Percentiles rank a stretch among this genome's conserved stretches.
These are phyloP conservation scores for Drosophila kanapiae DNA, from an alignment of 1,140 invertebrate genomes.

Conservation along the genomic window DNA sequence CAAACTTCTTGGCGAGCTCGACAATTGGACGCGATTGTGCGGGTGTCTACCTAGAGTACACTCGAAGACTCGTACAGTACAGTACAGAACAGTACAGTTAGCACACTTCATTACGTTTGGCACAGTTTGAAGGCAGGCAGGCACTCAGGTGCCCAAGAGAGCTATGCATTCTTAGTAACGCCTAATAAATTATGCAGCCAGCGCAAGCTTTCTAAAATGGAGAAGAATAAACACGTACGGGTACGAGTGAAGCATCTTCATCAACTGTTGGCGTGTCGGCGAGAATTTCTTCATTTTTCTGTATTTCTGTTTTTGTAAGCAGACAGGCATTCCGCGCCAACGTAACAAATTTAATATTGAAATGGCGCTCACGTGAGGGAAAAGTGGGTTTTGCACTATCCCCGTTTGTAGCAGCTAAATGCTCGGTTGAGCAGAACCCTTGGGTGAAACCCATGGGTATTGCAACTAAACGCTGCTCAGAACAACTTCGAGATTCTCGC, in stretches of 20 bases:
- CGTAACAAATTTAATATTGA: conserved; percentile 41
- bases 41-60: conserved; percentile 16
- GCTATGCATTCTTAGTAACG: conserved; percentile 62
- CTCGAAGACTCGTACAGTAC: background rate
- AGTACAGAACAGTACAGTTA: conserved; percentile 29
- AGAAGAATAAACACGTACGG: conserved; percentile 23
- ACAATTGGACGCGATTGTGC: conserved; percentile 40
- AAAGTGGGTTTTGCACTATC: conserved; percentile 21
- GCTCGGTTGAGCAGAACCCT: conserved; percentile 35
- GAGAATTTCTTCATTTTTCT: conserved; percentile 16
- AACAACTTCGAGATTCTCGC: conserved; percentile 15
- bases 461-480: conserved; percentile 9
- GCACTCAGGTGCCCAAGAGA: conserved; percentile 10
- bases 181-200: conserved; percentile 79
- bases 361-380: conserved; percentile 35
- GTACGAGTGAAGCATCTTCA: conserved; percentile 36
- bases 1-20: conserved; percentile 23
- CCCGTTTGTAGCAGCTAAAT: conserved; percentile 36
- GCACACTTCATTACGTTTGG: conserved; percentile 58
- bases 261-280: conserved; percentile 17
- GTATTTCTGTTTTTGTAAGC: conserved; percentile 5
- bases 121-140: conserved; percentile 33
- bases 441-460: conserved; percentile 10
- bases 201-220: conserved; percentile 71
- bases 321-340: conserved; percentile 19